Conservation (phyloP, 2,888 invertebrate species). For the Melieria omissa region DNA sequence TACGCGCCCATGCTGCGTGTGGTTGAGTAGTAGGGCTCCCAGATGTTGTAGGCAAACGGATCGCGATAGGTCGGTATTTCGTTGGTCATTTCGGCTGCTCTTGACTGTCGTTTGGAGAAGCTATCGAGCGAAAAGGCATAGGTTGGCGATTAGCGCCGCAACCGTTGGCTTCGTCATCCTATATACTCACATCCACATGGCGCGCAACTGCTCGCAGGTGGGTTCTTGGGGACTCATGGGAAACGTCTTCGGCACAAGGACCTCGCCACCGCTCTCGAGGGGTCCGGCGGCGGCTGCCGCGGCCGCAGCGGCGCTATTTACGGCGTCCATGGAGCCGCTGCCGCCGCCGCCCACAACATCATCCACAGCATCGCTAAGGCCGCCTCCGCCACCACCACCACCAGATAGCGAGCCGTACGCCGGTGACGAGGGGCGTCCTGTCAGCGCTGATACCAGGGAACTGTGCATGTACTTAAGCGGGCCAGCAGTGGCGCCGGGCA, state of each 20-base stretch:
- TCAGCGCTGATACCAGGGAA: conserved; percentile 11
- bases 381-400: conserved; percentile 18
- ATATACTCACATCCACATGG: conserved; percentile 81
- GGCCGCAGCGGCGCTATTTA: conserved; percentile 17
- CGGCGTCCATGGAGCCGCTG: conserved; percentile 37
- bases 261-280: conserved; percentile 52
- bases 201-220: conserved; percentile 85
- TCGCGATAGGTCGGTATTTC: conserved; percentile 86
- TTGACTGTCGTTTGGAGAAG: conserved; percentile 87
- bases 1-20: conserved; percentile 70
- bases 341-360: conserved; percentile 32
- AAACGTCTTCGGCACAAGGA: conserved; percentile 61
- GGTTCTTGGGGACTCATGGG: conserved; percentile 72
- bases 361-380: conserved; percentile 27
- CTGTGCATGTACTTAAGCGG: conserved; percentile 22
- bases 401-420: conserved; percentile 18
- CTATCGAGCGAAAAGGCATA: conserved; percentile 42
- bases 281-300: conserved; percentile 6
- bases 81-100: conserved; percentile 87
- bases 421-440: conserved; percentile 8
- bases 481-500: conserved; percentile 1
- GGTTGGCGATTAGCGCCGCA: too few relatives aligned
- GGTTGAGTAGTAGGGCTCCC: conserved; percentile 76
- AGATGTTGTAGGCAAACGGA: conserved; percentile 83
- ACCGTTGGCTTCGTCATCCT: too few relatives aligned